Evolutionary conservation across 2,797 vertebrate species (phyloP).

Genomic region (Acridotheres tristis): DNA sequence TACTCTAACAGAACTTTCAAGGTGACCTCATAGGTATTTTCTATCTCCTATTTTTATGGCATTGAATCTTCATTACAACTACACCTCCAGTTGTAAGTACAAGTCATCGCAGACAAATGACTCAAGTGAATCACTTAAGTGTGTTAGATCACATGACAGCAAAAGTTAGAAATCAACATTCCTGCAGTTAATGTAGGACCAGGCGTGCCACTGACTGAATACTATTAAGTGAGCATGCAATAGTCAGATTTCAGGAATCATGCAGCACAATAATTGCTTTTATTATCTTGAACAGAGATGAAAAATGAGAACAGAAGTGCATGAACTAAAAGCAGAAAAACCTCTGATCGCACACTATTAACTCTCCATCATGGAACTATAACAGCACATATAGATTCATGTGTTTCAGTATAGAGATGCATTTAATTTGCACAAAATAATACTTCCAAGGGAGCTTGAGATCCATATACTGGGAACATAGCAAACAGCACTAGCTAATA

Average conservation of each 20-base stretch:
- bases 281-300: neutral
- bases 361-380: neutral
- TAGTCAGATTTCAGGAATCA: neutral
- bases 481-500: neutral
- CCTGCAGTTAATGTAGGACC: neutral
- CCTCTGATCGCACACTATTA: neutral
- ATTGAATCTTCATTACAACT: neutral
- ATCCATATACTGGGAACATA: neutral
- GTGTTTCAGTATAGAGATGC: neutral
- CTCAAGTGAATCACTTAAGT: neutral
- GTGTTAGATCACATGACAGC: neutral
- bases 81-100: neutral
- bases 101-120: neutral
- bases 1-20: neutral
- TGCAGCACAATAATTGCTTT: neutral
- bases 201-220: neutral
- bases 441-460: neutral
- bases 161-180: slow-evolving; percentile 1
- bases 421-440: neutral
- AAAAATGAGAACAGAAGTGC: neutral
- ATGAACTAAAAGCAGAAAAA: neutral
- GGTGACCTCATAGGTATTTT: slow-evolving; percentile 1
- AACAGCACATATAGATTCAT: neutral
- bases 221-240: neutral
- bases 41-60: neutral